These are phyloP conservation scores for Gryon sp. DNA, from an alignment of 1,140 invertebrate species.

Conservation along the genomic window DNA sequence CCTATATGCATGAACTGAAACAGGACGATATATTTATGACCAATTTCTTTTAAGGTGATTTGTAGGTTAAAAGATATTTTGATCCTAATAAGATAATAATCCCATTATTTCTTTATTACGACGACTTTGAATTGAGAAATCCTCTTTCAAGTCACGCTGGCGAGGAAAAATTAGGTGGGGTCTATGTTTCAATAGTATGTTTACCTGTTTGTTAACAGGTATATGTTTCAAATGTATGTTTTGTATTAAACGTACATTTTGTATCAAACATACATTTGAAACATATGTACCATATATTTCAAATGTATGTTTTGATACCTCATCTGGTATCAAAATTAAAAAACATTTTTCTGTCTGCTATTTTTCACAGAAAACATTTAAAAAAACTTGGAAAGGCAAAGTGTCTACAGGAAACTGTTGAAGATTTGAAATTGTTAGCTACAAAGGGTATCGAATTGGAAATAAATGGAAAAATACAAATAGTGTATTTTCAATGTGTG, in stretches of 20 bases:
- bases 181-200: constrained; percentile 21
- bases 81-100: constrained; percentile 18
- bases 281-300: no score
- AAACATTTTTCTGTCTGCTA: constrained; percentile 7
- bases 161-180: constrained; percentile 46
- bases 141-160: constrained; percentile 30
- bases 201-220: no score
- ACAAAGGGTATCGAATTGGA: constrained; percentile 13
- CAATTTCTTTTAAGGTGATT: constrained; percentile 10
- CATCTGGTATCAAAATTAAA: constrained; percentile 2
- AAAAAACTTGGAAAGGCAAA: constrained; percentile 9
- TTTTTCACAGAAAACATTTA: constrained; percentile 7
- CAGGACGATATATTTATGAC: neutral
- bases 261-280: no score
- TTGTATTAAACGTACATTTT: no score
- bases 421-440: constrained; percentile 28
- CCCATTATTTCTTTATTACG: constrained; percentile 37
- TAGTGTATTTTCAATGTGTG: constrained; percentile 40
- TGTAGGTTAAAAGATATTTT: constrained; percentile 21
- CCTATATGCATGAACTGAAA: constrained; percentile 5
- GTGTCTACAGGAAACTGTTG: constrained; percentile 14
- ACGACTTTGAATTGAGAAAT: constrained; percentile 47
- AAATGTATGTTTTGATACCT: no score
- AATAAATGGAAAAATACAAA: constrained; percentile 8
- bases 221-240: no score